phyloP scores from a whole-genome alignment of 2,888 invertebrate genomes.

The Corbicula japonica region DNA sequence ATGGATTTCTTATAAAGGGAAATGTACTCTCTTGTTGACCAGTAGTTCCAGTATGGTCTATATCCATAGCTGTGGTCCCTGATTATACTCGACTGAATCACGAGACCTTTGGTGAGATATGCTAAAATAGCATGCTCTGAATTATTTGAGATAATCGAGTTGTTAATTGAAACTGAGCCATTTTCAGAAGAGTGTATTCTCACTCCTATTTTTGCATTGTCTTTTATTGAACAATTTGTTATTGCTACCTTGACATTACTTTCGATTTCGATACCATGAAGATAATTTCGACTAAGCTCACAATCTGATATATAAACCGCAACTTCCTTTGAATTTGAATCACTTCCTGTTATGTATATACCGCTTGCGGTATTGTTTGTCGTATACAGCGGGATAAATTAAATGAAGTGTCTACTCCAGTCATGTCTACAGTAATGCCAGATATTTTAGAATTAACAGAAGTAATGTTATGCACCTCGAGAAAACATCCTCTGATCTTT shows the following conservation, averaged over 20 bases:
- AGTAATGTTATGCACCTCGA: too few relatives aligned
- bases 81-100: background rate
- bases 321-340: background rate
- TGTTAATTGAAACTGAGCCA: background rate
- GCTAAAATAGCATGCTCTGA: slow-evolving; percentile 7
- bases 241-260: background rate
- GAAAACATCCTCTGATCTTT: too few relatives aligned
- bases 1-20: background rate
- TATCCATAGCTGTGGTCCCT: slow-evolving; percentile 12
- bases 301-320: background rate
- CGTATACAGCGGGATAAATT: background rate
- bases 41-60: too few relatives aligned
- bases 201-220: background rate
- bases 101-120: background rate
- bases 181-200: background rate
- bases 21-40: background rate
- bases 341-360: background rate
- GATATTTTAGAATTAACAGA: too few relatives aligned
- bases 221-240: background rate
- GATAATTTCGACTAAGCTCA: background rate
- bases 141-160: slow-evolving; percentile 6
- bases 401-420: too few relatives aligned
- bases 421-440: too few relatives aligned
- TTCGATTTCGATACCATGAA: background rate
- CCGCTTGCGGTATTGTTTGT: background rate